Conservation (phyloP, 1,140 invertebrate genomes). For the Helicoverpa zea region DNA sequence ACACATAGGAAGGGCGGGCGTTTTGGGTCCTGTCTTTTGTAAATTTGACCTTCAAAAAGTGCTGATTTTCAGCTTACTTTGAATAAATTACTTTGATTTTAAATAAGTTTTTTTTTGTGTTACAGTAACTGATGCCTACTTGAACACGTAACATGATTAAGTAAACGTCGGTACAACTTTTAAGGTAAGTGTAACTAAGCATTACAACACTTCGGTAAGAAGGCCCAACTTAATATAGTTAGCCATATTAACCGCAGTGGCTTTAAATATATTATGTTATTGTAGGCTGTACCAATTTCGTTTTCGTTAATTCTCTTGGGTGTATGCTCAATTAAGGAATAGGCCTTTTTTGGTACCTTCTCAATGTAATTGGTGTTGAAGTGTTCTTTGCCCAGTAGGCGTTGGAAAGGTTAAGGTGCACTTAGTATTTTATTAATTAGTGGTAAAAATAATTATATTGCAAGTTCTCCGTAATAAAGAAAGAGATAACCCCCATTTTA, state of each 20-base stretch:
- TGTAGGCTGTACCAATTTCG: neutral
- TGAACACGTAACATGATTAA: neutral
- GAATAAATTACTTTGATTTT: too few relatives aligned
- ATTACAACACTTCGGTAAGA: neutral
- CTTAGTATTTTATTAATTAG: too few relatives aligned
- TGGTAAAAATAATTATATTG: too few relatives aligned
- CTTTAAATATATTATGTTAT: conserved; percentile 1
- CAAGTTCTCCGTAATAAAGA: too few relatives aligned
- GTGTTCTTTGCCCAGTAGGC: neutral
- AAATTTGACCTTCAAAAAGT: too few relatives aligned
- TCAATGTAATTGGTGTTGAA: neutral
- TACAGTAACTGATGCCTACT: too few relatives aligned
- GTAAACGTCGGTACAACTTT: neutral
- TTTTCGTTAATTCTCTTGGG: conserved; percentile 1
- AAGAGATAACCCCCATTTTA: too few relatives aligned
- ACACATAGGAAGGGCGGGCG: too few relatives aligned
- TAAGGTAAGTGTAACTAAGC: neutral
- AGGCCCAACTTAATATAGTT: neutral
- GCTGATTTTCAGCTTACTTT: too few relatives aligned
- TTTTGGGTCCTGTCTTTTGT: too few relatives aligned
- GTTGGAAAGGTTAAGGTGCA: neutral
- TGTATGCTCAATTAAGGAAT: neutral
- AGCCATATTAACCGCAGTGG: neutral
- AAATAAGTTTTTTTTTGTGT: too few relatives aligned
- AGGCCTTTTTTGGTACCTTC: neutral